phyloP scores from a whole-genome alignment of 2,113 vertebrate genomes.

The Phrynosoma platyrhinos region DNA sequence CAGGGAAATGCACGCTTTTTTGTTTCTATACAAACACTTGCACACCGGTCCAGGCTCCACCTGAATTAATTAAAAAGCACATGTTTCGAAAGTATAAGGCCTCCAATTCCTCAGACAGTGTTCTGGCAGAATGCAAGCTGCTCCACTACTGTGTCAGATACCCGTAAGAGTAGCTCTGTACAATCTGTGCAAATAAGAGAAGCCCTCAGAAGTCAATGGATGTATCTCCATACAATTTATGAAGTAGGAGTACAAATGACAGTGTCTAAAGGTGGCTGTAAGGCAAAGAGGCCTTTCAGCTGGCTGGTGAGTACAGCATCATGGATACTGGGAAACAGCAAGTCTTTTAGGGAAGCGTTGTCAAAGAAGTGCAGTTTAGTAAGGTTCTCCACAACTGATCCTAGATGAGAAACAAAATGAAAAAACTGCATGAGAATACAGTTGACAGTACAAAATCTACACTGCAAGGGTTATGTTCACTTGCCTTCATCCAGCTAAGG shows the following conservation, averaged over 20 bases:
- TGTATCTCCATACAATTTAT: background rate
- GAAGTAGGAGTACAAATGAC: slow-evolving; percentile 35
- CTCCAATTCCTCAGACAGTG: slow-evolving; percentile 37
- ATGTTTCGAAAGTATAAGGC: slow-evolving; percentile 50
- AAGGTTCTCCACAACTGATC: slow-evolving; percentile 83
- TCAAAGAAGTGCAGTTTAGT: slow-evolving; percentile 87
- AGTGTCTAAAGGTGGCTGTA: background rate
- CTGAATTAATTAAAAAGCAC: slow-evolving; percentile 28
- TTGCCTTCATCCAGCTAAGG: background rate
- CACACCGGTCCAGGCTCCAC: slow-evolving; percentile 22
- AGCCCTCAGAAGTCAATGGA: slow-evolving; percentile 28
- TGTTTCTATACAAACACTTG: slow-evolving; percentile 44
- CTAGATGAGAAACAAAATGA: slow-evolving; percentile 73
- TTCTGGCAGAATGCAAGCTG: slow-evolving; percentile 35
- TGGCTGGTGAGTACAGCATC: slow-evolving; percentile 89
- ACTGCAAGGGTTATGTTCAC: background rate
- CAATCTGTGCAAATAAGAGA: slow-evolving; percentile 61
- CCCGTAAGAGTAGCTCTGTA: slow-evolving; percentile 54
- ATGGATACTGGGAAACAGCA: slow-evolving; percentile 89
- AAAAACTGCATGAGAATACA: rapidly evolving
- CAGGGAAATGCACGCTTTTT: slow-evolving; percentile 40
- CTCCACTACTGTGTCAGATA: background rate
- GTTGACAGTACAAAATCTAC: background rate
- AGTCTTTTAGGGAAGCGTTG: slow-evolving; percentile 69
- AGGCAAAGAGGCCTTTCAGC: slow-evolving; percentile 30